Conservation (phyloP, 2,888 invertebrate genomes). For the Aphodius sticticus region DNA sequence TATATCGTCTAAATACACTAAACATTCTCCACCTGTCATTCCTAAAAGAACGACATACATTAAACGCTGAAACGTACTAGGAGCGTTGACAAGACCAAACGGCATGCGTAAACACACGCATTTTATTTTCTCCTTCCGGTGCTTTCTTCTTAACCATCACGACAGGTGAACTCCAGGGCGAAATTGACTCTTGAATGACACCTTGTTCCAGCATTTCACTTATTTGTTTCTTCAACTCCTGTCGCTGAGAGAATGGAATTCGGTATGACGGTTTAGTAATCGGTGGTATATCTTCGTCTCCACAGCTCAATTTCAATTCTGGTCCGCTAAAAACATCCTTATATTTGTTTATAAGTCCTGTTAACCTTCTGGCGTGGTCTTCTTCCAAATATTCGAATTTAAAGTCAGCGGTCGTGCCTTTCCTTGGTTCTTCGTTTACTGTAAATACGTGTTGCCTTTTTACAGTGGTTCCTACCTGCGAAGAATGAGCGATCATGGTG, state of each 20-base stretch:
- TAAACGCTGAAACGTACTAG: too few relatives aligned
- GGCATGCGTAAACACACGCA: too few relatives aligned
- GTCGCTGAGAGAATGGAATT: constrained; percentile 31
- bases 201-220: constrained; percentile 37
- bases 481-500: too few relatives aligned
- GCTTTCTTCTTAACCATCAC: constrained; percentile 41
- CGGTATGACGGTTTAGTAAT: constrained; percentile 38
- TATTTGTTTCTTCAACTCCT: constrained; percentile 32
- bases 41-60: too few relatives aligned
- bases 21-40: too few relatives aligned
- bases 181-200: constrained; percentile 39
- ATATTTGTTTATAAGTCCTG: constrained; percentile 19
- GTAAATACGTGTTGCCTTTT: too few relatives aligned
- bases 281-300: constrained; percentile 27
- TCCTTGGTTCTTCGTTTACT: too few relatives aligned
- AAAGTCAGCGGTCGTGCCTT: neutral
- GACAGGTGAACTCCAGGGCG: constrained; percentile 43
- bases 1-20: too few relatives aligned
- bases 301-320: constrained; percentile 26
- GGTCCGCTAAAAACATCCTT: constrained; percentile 18
- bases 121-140: constrained; percentile 30
- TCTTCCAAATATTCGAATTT: neutral
- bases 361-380: neutral
- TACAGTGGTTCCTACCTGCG: too few relatives aligned
- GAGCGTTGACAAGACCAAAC: too few relatives aligned